Evolutionary conservation across 35 echinoderm and acorn worm species (phyloP).

Genomic region (Heliocidaris erythrogramma): DNA sequence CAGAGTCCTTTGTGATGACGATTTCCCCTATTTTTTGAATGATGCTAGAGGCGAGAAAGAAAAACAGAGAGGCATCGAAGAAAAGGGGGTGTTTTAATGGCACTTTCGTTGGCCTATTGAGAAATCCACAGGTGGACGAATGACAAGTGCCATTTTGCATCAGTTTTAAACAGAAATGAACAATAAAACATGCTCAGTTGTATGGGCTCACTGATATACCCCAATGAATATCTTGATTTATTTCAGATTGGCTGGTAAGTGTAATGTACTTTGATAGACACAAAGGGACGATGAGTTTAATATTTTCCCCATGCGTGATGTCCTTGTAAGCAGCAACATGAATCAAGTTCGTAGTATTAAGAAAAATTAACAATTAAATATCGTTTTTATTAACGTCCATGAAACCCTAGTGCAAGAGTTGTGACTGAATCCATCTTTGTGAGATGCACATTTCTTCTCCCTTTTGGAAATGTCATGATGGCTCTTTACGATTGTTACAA

Average conservation of each 20-base stretch:
- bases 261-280: background rate
- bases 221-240: background rate
- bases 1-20: background rate
- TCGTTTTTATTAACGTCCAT: too few species aligned
- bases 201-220: background rate
- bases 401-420: too few species aligned
- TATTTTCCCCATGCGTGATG: too few species aligned
- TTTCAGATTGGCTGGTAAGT: background rate
- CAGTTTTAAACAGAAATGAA: background rate
- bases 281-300: too few species aligned
- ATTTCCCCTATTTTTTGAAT: background rate
- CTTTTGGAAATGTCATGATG: too few species aligned
- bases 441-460: too few species aligned
- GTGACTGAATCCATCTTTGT: too few species aligned
- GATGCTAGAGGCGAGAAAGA: conserved; percentile 4
- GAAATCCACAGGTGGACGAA: background rate
- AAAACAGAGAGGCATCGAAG: background rate
- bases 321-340: too few species aligned
- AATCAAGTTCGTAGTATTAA: too few species aligned
- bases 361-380: too few species aligned
- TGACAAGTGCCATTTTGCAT: background rate
- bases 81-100: background rate
- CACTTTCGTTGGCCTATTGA: background rate
- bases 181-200: background rate
- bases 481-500: too few species aligned